Base-by-base conservation (phyloP, 2,888 invertebrate species). In the Pterostichus madidus region DNA sequence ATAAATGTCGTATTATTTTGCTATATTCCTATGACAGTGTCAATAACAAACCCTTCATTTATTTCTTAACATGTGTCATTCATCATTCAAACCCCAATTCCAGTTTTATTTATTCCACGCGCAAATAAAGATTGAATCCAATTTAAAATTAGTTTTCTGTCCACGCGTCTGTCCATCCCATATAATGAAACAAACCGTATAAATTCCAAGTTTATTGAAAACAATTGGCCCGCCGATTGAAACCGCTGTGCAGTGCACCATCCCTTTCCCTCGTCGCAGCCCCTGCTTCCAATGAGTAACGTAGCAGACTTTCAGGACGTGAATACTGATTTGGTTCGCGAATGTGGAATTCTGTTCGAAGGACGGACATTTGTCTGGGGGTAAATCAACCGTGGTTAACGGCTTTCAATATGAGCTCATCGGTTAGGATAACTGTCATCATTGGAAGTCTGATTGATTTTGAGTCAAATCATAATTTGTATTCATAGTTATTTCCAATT, bases 161-260 rank as follows among this genome's bases (percentile, higher is more conserved):
- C 13, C 78, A 78, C 78, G 78, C 56, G 32, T 56, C 35, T 59
- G 39, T 75, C 75, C 75, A 31, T 49, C 75, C 75, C 31, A 75
- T 75, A 75, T 64, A 79, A 61, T 79, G 79, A 64, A 79, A 79
- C 79, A 79, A 79, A 79, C 79, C 46, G 79, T 46, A 64, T 61
- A 79, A 79, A 79, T 79, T 79, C 46, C 61, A 68, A 79, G 64
- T 79, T 61, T 79, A 64, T 64, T 79, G 79, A 79, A 79, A 79
- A 79, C 79, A 79, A 79, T 79, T 79, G 79, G 68, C 46, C 24
- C 11, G 56, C 13, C 53, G 77, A 77, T 77, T 56, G 77, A 77
- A 77, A 77, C 52, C 49, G 49, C 32, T 32, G 35, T 31, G 75
- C 49, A 52, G 31, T 52, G 52, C 46, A 5, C 0, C 15, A 7